Conservation (phyloP, 1,140 invertebrate genomes). For the Drepana arcuata region DNA sequence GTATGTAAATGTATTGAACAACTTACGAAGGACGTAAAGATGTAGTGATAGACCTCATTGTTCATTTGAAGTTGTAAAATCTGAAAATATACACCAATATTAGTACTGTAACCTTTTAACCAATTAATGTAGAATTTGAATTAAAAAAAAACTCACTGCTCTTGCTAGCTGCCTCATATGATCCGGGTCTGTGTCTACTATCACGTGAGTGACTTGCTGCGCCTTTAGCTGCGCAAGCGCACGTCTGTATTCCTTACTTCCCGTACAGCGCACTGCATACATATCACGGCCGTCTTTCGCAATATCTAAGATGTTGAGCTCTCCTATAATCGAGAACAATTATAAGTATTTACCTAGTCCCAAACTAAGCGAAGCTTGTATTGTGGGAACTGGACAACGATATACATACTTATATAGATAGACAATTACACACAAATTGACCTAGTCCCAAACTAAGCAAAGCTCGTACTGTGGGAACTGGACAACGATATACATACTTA, state of each 20-base stretch:
- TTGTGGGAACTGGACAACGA: too few relatives aligned
- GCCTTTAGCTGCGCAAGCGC: slow-evolving; percentile 85
- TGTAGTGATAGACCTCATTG: slow-evolving; percentile 93
- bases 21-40: slow-evolving; percentile 95
- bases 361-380: too few relatives aligned
- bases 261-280: slow-evolving; percentile 84
- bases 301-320: slow-evolving; percentile 90
- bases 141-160: slow-evolving; percentile 76
- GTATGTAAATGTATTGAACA: too few relatives aligned
- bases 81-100: too few relatives aligned
- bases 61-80: slow-evolving; percentile 95
- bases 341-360: too few relatives aligned
- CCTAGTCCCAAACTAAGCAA: too few relatives aligned
- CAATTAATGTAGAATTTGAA: too few relatives aligned
- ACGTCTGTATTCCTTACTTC: slow-evolving; percentile 82
- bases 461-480: too few relatives aligned
- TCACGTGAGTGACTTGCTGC: slow-evolving; percentile 87
- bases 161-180: slow-evolving; percentile 85
- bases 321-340: slow-evolving; percentile 81
- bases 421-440: too few relatives aligned
- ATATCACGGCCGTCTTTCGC: slow-evolving; percentile 81
- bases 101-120: too few relatives aligned
- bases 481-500: too few relatives aligned
- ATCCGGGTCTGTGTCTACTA: slow-evolving; percentile 86
- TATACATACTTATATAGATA: too few relatives aligned